phyloP scores from a whole-genome alignment of 1,140 invertebrate species.

The Vanessa tameamea region DNA sequence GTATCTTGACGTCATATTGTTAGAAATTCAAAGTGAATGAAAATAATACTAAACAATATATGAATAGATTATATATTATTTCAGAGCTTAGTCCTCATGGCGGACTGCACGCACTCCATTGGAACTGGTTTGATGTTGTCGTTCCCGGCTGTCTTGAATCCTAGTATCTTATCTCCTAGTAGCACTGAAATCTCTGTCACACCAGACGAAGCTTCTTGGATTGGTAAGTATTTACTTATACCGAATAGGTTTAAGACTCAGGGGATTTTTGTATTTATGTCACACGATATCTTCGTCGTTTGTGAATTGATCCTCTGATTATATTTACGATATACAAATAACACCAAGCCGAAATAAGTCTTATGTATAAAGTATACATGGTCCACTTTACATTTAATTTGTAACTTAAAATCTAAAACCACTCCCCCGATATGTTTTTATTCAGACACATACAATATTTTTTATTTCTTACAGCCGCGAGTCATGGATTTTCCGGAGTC shows the following conservation, averaged over 20 bases:
- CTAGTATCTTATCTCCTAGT: conserved; percentile 41
- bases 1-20: no score
- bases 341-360: no score
- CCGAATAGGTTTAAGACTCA: background rate
- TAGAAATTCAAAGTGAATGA: no score
- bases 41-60: no score
- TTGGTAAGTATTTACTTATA: conserved; percentile 38
- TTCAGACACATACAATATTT: background rate
- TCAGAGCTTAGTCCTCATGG: conserved; percentile 34
- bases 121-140: conserved; percentile 37
- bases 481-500: conserved; percentile 42
- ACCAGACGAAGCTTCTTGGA: conserved; percentile 47
- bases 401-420: no score
- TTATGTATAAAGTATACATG: no score
- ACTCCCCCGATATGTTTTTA: no score
- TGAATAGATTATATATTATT: conserved; percentile 5
- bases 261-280: background rate
- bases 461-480: conserved; percentile 48
- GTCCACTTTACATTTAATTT: no score
- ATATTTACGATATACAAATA: no score
- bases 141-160: conserved; percentile 43
- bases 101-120: conserved; percentile 34
- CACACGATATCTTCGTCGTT: no score
- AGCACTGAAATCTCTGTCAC: conserved; percentile 45
- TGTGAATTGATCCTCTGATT: no score